A percentile compares a stretch with the other conserved stretches of the same genome.
Evolutionary conservation across 35 echinoderm and acorn worm species (phyloP).

Genomic region (Lytechinus pictus): DNA sequence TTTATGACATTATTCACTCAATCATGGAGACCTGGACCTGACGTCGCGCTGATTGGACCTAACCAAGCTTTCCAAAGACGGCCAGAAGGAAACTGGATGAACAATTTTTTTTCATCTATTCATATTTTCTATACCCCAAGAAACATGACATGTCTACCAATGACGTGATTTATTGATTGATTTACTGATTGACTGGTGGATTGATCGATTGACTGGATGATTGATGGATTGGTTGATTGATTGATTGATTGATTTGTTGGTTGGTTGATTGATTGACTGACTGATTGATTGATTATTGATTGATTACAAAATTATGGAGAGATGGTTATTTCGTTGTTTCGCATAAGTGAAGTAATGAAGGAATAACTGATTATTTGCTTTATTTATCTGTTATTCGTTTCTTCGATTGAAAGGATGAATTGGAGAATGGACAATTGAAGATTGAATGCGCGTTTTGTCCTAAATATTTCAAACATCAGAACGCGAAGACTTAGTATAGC

Average conservation of each 20-base stretch:
- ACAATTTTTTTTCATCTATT: too few species aligned
- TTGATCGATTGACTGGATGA: too few species aligned
- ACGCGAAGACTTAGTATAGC: too few species aligned
- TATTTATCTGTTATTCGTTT: background rate
- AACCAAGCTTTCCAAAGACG: background rate
- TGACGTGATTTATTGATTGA: too few species aligned
- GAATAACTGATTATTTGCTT: background rate
- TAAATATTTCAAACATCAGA: too few species aligned
- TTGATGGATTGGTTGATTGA: background rate
- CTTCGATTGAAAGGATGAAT: too few species aligned
- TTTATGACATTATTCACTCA: background rate
- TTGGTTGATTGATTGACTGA: background rate
- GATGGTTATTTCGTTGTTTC: too few species aligned
- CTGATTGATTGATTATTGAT: background rate
- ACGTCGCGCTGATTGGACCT: background rate
- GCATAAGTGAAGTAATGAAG: background rate
- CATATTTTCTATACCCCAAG: too few species aligned
- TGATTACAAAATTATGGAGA: background rate
- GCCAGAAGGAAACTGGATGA: background rate
- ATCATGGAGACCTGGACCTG: background rate
- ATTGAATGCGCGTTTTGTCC: too few species aligned
- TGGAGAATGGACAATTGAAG: too few species aligned
- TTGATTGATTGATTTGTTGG: background rate
- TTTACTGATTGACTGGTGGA: too few species aligned
- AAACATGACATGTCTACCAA: too few species aligned